phyloP scores from a whole-genome alignment of 2,888 invertebrate genomes.

The Acleris emargana region DNA sequence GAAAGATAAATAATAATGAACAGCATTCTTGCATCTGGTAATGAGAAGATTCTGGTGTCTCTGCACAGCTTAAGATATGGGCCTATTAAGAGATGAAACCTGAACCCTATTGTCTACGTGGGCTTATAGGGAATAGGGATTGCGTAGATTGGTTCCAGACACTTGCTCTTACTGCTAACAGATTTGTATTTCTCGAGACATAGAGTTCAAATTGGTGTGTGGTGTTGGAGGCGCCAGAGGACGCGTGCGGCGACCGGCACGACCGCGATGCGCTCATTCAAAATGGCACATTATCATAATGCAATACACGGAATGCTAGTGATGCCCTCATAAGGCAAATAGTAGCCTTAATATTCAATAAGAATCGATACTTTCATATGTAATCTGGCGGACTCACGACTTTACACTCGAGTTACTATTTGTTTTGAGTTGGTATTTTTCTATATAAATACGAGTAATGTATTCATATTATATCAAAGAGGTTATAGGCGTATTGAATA shows the following conservation, averaged over 20 bases:
- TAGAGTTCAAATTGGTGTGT: conserved; percentile 16
- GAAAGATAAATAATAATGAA: conserved; percentile 52
- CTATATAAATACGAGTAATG: too few species aligned
- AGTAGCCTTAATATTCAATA: conserved; percentile 58
- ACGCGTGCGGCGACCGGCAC: conserved; percentile 62
- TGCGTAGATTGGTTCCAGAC: conserved; percentile 44
- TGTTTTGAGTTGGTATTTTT: background rate
- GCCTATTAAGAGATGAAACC: conserved; percentile 50
- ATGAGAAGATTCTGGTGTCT: conserved; percentile 48
- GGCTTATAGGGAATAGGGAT: conserved; percentile 48
- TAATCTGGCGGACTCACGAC: conserved; percentile 3
- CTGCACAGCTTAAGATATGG: conserved; percentile 47
- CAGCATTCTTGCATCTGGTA: conserved; percentile 56
- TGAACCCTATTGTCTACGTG: conserved; percentile 54
- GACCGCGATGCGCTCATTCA: conserved; percentile 64
- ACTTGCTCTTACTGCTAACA: background rate
- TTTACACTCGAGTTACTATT: background rate
- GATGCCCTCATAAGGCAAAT: conserved; percentile 65
- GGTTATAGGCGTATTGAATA: too few species aligned
- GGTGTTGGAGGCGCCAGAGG: conserved; percentile 61
- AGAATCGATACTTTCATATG: conserved; percentile 20
- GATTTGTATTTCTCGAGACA: background rate
- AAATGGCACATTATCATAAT: conserved; percentile 81
- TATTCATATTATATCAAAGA: too few species aligned
- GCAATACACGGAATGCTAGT: conserved; percentile 73